Percentiles rank a stretch among this genome's conserved stretches.
phyloP scores from a whole-genome alignment of 2,113 vertebrate species.

The Tachuris rubrigastra region DNA sequence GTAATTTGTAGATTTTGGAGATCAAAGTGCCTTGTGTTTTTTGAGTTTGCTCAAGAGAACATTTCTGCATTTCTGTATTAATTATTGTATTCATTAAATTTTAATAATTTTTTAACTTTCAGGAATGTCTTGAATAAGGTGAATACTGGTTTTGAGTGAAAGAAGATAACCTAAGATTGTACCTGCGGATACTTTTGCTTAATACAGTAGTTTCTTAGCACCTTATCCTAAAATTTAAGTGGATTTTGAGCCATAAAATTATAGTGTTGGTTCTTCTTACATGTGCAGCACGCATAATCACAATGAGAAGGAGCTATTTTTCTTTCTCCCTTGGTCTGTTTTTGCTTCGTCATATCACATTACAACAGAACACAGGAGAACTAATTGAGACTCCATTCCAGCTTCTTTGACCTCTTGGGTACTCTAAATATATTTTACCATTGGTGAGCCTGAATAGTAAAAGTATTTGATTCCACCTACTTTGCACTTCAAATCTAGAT shows the following conservation, averaged over 20 bases:
- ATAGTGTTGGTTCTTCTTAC: not conserved
- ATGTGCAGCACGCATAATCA: not conserved
- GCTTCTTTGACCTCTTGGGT: constrained; percentile 18
- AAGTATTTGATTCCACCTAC: constrained; percentile 15
- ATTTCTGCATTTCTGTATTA: not conserved
- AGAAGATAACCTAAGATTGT: not conserved
- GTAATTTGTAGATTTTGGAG: not conserved
- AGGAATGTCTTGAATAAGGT: not conserved
- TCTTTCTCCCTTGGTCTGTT: not conserved
- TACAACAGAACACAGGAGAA: constrained; percentile 5
- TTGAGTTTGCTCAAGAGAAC: not conserved
- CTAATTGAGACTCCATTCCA: not conserved
- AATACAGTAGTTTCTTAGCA: not conserved
- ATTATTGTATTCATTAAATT: not conserved
- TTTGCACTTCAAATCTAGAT: constrained; percentile 39
- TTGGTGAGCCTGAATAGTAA: not conserved
- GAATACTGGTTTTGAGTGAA: not conserved
- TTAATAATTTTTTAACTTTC: not conserved
- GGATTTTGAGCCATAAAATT: not conserved
- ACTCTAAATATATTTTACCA: constrained; percentile 15
- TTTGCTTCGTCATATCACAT: not conserved
- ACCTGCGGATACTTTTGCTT: not conserved
- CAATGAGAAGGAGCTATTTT: not conserved
- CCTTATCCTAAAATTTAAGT: not conserved
- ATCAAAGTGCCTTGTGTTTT: not conserved